Base-by-base conservation (phyloP, 2,888 invertebrate species). In the Diarsia dahlii region DNA sequence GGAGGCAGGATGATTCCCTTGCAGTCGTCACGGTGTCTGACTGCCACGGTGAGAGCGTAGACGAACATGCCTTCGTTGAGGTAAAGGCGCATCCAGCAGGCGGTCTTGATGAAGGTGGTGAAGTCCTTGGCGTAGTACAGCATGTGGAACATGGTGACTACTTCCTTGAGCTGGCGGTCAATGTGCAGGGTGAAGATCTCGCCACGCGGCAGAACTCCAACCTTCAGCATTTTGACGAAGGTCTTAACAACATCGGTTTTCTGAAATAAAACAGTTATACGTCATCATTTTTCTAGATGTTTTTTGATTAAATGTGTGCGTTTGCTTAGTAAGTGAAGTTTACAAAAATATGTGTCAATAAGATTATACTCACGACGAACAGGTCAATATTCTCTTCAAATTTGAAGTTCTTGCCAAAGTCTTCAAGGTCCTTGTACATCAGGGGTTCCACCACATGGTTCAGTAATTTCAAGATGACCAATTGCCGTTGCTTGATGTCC, bases 1-100 rank as follows among this genome's bases (percentile, higher is more conserved):
- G 97, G 97, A 60, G 97, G 97, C 50, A 97, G 91, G 46, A 96
- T 93, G 73, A 97, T 93, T 48, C 96, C 96, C 80, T 90, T 95
- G 92, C 95, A 95, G 90, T 97, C 97, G 9, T 94, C 93, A 67
- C 97, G 95, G 86, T 97, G 97, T 87, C 96, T 94, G 83, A 96
- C 94, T 54, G 97, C 97, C 12, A 97, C 95, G 78, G 95, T 96
- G 46, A 97, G 92, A 66, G 97, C 97, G 86, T 97, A 97, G 12
- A 97, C 95, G 84, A 97, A 97, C 95, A 97, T 96, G 80, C 97
- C 97, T 89, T 97, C 97, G 90, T 97, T 97, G 71, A 97, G 85
- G 88, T 96, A 88, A 34, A 96, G 90, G 73, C 97, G 96, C 93
- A 96, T 96, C 95, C 96, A 97, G 88, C 94, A 94, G 18, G 97